A percentile compares a stretch with the other conserved stretches of the same genome.
These are phyloP conservation scores for Delia radicum DNA, from an alignment of 1,140 invertebrate species.

Conservation along the genomic window DNA sequence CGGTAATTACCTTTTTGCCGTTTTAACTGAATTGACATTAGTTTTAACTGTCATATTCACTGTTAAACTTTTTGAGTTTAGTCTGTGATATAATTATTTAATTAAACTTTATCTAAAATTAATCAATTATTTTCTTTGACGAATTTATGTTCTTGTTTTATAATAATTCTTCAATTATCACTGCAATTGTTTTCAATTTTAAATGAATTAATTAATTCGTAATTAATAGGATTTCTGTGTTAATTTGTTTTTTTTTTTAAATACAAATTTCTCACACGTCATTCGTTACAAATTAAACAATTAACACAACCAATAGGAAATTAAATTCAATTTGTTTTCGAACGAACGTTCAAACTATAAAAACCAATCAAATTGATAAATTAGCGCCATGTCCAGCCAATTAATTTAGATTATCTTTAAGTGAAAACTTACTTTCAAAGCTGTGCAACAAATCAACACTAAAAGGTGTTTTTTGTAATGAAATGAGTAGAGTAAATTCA, in stretches of 20 bases:
- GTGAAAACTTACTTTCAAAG: not conserved
- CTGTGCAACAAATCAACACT: no score
- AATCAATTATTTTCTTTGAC: no score
- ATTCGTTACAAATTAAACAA: constrained; percentile 1
- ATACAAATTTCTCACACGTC: constrained; percentile 3
- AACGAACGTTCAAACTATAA: not conserved
- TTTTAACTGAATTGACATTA: no score
- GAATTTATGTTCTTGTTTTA: not conserved
- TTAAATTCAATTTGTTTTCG: not conserved
- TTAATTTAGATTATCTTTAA: not conserved
- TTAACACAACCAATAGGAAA: constrained; percentile 1
- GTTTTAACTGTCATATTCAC: no score
- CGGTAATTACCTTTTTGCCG: no score
- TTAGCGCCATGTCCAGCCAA: constrained; percentile 4
- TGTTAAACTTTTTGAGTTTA: no score
- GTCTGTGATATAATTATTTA: no score
- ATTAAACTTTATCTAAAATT: no score
- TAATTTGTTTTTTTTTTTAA: no score
- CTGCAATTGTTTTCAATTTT: not conserved
- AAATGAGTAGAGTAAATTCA: no score
- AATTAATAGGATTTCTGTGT: not conserved
- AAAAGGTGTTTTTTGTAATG: no score
- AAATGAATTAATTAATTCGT: not conserved
- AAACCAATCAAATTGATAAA: constrained; percentile 3
- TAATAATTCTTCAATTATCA: not conserved